These are phyloP conservation scores for Caenorhabditis drosophilae DNA, from an alignment of 2,888 invertebrate genomes.

Conservation along the genomic window DNA sequence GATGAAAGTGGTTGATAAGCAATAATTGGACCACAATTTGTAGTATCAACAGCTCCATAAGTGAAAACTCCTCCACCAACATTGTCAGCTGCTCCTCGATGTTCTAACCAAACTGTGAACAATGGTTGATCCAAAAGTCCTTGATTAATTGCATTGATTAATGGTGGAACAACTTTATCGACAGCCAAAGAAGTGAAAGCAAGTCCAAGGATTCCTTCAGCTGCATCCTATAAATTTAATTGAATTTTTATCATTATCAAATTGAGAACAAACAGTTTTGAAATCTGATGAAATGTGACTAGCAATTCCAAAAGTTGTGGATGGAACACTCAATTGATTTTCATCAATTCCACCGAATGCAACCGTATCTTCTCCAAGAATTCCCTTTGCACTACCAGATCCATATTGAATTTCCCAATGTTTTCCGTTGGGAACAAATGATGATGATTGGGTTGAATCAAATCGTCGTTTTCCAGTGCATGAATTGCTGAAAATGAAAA, in stretches of 20 bases:
- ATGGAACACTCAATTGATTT: constrained; percentile 42
- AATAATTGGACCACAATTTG: constrained; percentile 43
- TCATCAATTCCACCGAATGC: constrained; percentile 64
- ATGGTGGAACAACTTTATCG: constrained; percentile 43
- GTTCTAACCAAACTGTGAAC: constrained; percentile 53
- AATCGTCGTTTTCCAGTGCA: constrained; percentile 80
- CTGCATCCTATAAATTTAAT: constrained; percentile 22
- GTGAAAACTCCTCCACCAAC: constrained; percentile 55
- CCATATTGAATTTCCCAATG: constrained; percentile 90
- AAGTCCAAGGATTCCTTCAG: constrained; percentile 52
- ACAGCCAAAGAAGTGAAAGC: constrained; percentile 50
- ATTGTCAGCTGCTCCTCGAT: constrained; percentile 38
- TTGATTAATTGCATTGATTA: constrained; percentile 48
- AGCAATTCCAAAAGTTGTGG: constrained; percentile 52
- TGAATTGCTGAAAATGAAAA: not conserved
- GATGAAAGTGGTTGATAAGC: constrained; percentile 46
- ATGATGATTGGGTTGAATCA: constrained; percentile 81
- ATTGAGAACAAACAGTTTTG: constrained; percentile 8
- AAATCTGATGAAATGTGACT: constrained; percentile 41
- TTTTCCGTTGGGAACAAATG: constrained; percentile 86
- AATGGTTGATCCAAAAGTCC: constrained; percentile 47
- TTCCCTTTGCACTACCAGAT: constrained; percentile 86
- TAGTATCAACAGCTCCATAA: constrained; percentile 51
- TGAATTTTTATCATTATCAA: too few species aligned
- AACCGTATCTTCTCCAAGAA: constrained; percentile 86